These are phyloP conservation scores for Sus scrofa DNA, from an alignment of 2,113 vertebrate genomes.

Conservation along the genomic window DNA sequence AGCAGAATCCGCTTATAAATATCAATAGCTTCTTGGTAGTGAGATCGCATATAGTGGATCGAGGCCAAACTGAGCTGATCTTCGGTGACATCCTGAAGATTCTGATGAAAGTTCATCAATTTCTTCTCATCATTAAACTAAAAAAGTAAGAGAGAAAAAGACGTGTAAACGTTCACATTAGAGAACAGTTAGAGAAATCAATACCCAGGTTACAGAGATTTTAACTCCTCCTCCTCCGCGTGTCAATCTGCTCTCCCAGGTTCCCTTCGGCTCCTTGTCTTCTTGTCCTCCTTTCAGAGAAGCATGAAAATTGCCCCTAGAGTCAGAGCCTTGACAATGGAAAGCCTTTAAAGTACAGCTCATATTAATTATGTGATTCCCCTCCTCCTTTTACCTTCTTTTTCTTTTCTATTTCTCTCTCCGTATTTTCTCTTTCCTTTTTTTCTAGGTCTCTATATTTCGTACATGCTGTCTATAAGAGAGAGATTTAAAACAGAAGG, in stretches of 20 bases:
- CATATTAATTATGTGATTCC: neutral
- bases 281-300: neutral
- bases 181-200: conserved; percentile 33
- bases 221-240: neutral
- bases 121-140: conserved; percentile 98
- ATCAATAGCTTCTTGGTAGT: conserved; percentile 99
- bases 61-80: conserved; percentile 99
- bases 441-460: neutral
- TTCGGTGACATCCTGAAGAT: conserved; percentile 97
- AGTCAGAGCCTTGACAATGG: neutral
- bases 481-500: neutral
- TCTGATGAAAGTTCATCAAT: conserved; percentile 98
- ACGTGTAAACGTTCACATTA: conserved; percentile 40
- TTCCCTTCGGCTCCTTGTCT: neutral
- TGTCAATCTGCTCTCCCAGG: neutral
- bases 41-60: conserved; percentile 98
- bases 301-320: neutral
- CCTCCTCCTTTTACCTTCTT: neutral
- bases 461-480: neutral
- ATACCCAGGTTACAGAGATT: neutral
- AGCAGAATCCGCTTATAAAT: conserved; percentile 98
- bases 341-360: neutral
- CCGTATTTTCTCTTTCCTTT: neutral
- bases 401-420: neutral
- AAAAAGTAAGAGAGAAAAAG: conserved; percentile 63